Conservation (phyloP, 2,797 vertebrate genomes). For the Botia almorhae region DNA sequence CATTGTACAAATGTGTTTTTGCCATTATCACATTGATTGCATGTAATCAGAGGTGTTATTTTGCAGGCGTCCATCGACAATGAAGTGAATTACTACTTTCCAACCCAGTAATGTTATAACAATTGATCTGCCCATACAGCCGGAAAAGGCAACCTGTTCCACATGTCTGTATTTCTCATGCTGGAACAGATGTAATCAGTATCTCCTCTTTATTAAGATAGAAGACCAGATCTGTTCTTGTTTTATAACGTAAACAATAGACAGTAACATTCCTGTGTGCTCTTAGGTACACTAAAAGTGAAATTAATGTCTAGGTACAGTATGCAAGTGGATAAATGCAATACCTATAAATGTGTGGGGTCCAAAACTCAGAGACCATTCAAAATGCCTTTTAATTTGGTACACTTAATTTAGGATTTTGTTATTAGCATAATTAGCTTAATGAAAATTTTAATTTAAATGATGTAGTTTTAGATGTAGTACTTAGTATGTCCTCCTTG, state of each 20-base stretch:
- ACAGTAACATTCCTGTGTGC: neutral
- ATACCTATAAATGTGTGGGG: too few species aligned
- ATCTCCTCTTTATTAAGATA: slow-evolving; percentile 11
- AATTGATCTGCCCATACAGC: slow-evolving; percentile 89
- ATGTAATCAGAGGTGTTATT: slow-evolving; percentile 88
- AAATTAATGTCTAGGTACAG: neutral
- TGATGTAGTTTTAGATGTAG: too few species aligned
- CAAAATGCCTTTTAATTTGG: neutral
- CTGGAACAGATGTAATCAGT: slow-evolving; percentile 44
- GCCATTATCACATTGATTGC: slow-evolving; percentile 87
- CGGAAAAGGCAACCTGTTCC: slow-evolving; percentile 68
- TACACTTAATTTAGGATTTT: neutral
- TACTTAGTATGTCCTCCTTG: neutral
- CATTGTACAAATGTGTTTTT: slow-evolving; percentile 86
- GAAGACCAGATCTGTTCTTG: neutral
- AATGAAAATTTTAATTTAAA: neutral
- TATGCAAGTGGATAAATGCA: too few species aligned
- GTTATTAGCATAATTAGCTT: neutral
- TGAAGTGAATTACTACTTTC: slow-evolving; percentile 93
- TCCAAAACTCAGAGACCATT: too few species aligned
- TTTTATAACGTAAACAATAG: neutral
- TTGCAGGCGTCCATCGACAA: slow-evolving; percentile 82
- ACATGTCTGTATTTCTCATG: slow-evolving; percentile 38
- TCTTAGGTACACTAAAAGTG: neutral
- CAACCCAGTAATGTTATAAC: slow-evolving; percentile 90